Evolutionary conservation across 1,140 invertebrate species (phyloP), one percentile per base, ranked within the genome.

Genomic region (Hermetia illucens): DNA sequence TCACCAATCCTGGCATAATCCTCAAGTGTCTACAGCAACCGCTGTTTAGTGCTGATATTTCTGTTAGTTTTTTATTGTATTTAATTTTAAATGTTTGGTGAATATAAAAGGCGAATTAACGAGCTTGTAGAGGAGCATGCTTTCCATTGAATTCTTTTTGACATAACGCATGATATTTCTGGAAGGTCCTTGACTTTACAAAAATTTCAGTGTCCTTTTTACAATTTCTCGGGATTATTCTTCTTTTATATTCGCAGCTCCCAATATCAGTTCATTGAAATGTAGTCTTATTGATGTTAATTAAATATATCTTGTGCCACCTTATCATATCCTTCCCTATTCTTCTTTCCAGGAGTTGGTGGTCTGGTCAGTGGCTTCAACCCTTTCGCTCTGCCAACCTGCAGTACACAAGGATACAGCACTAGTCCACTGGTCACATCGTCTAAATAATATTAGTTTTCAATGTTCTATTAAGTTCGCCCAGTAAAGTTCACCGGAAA

Each of bases 321-420:
- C 3, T 19, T 6, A 12, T 6, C 5, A 16, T 32, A 22, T 17
- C 4, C 31, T 42, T 29, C 24, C 38, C 24, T 21, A 47, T 44
- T 40, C 47, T 53, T 58, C 43, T 44, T 62, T 61, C 3, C 65
- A 77, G 74, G 74, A 72, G 74, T 77, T 65, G 63, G 82, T 53
- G 77, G 85, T 44, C 68, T 90, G 36, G 81, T 87, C 65, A 72
- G 74, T 17, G 77, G 79, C 47, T 84, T 90, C 69, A 90, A 90
- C 58, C 86, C 85, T 24, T 90, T 91, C 68, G 83, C 85, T 42
- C 69, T 91, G 53, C 84, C 86, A 15, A 86, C 85, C 27, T 90
- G 85, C 65, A 86, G 78, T 56, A 73, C 77, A 17, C 86, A 90
- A 58, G 74, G 79, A 38, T 92, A 91, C 62, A 75, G 77, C 42